Evolutionary conservation across 2,888 invertebrate species (phyloP).

Genomic region (Pammene fasciana): DNA sequence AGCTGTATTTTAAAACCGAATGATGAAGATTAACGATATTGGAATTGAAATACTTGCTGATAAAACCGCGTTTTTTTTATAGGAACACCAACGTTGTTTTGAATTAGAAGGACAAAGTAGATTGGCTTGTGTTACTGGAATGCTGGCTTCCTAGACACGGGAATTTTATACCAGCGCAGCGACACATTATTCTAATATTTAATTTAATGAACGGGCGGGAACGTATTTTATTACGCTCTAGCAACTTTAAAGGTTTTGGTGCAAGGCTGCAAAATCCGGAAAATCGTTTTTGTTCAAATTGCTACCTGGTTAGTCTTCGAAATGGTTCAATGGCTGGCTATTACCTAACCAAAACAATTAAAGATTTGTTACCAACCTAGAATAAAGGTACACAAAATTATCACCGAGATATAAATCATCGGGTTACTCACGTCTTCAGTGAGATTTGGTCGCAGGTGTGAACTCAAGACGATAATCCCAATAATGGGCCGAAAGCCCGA

Average conservation of each 20-base stretch:
- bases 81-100: too few relatives aligned
- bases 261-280: neutral
- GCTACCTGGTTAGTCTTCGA: neutral
- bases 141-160: neutral
- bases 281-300: neutral
- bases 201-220: neutral
- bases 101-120: neutral
- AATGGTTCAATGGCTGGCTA: too few relatives aligned
- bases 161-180: neutral
- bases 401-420: neutral
- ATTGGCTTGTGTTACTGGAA: neutral
- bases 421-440: neutral
- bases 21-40: neutral
- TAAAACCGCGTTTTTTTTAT: too few relatives aligned
- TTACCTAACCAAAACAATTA: too few relatives aligned
- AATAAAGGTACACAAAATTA: too few relatives aligned
- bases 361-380: too few relatives aligned
- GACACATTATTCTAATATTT: neutral
- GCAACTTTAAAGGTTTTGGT: slow-evolving; percentile 1
- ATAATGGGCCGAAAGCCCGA: neutral
- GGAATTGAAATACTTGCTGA: neutral
- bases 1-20: neutral
- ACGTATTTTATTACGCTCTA: neutral
- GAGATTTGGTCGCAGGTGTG: neutral
- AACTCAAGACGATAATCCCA: neutral